Evolutionary conservation across 64 coral and sea anemone species (phyloP).

Genomic region (Montipora cactus): DNA sequence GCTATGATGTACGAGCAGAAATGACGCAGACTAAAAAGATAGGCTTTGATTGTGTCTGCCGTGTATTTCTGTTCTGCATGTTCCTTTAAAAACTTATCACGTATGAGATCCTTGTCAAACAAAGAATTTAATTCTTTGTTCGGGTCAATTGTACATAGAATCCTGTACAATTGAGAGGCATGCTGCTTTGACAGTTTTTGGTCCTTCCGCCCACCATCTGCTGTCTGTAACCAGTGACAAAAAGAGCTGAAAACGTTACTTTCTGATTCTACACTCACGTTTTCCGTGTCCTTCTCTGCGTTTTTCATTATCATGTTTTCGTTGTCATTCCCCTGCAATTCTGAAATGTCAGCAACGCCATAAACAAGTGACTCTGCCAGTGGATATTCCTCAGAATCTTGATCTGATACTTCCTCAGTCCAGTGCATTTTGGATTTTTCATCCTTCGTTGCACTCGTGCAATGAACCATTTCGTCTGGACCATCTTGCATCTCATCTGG

Average conservation of each 20-base stretch:
- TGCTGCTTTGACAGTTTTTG: slow-evolving; percentile 38
- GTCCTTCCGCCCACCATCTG: slow-evolving; percentile 40
- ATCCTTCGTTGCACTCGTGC: neutral
- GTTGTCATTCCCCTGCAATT: neutral
- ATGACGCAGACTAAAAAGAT: slow-evolving; percentile 69
- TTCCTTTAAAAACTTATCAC: slow-evolving; percentile 42
- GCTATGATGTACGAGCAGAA: slow-evolving; percentile 61
- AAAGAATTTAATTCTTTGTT: slow-evolving; percentile 24
- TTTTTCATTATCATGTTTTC: neutral
- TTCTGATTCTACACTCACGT: too few relatives aligned
- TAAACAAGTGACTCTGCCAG: neutral
- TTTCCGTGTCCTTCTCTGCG: too few relatives aligned
- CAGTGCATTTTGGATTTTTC: neutral
- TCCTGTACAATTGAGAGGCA: slow-evolving; percentile 37
- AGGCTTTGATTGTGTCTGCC: slow-evolving; percentile 62
- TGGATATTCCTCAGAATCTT: neutral
- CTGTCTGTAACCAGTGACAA: slow-evolving; percentile 47
- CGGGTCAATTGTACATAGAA: slow-evolving; percentile 39
- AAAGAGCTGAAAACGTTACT: neutral
- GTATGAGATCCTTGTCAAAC: slow-evolving; percentile 35
- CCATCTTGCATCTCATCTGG: neutral
- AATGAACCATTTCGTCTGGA: neutral
- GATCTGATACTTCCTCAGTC: neutral
- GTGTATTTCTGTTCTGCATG: slow-evolving; percentile 52
- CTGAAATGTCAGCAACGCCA: neutral